Conservation (phyloP, 2,888 invertebrate species). For the Perizoma flavofasciatum region DNA sequence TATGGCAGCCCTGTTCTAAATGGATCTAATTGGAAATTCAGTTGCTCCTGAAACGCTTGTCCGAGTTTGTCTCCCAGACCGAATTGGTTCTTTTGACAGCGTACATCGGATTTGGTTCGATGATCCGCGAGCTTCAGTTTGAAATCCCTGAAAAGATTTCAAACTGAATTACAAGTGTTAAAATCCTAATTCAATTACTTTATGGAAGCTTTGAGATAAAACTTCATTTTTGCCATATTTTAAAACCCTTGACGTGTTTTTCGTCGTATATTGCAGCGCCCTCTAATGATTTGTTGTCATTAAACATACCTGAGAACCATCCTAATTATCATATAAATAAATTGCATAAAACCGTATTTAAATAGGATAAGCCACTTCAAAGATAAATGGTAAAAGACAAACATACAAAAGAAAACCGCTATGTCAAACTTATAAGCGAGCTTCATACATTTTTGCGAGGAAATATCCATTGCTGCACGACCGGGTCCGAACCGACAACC, state of each 20-base stretch:
- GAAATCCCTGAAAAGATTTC: background rate
- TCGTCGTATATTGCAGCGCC: background rate
- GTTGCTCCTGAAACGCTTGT: slow-evolving; percentile 47
- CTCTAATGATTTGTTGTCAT: too few species aligned
- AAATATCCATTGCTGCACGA: too few species aligned
- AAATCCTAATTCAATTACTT: background rate
- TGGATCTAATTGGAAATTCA: slow-evolving; percentile 67
- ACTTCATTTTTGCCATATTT: background rate
- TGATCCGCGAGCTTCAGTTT: slow-evolving; percentile 14
- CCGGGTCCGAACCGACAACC: too few species aligned
- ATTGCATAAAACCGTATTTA: too few species aligned
- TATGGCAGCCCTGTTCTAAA: slow-evolving; percentile 37
- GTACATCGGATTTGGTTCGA: slow-evolving; percentile 26
- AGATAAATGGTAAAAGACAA: too few species aligned
- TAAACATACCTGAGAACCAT: too few species aligned
- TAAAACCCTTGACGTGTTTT: too few species aligned
- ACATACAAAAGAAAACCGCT: too few species aligned
- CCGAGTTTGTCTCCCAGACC: slow-evolving; percentile 28
- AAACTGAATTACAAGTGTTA: slow-evolving; percentile 3
- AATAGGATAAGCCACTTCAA: too few species aligned
- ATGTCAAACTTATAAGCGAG: too few species aligned
- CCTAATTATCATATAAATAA: too few species aligned
- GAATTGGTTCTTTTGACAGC: slow-evolving; percentile 41
- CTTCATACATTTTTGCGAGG: too few species aligned
- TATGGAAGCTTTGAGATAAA: background rate